Base-by-base conservation (phyloP, 64 coral and sea anemone genomes). In the Porites lutea region DNA sequence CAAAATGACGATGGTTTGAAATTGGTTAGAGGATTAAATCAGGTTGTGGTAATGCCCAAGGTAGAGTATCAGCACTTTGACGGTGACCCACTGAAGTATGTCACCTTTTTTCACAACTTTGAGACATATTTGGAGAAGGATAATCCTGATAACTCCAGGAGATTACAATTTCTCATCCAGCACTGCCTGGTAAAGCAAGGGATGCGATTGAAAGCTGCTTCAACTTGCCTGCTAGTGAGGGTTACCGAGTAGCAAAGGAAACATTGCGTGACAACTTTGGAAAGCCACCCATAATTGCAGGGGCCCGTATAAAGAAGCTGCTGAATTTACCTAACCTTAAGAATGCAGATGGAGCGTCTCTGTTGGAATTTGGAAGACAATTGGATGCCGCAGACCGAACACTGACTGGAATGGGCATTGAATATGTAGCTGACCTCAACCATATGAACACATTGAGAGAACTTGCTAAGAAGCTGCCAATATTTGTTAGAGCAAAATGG, bases 241-340 rank as follows among this genome's bases (percentile, higher is more conserved):
- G 52, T 9, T 96, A 96, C 22, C 49, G 22, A 68, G 81, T 79
- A n/a, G 89, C 76, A 8, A 95, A 95, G 52, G 48, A 81, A 23
- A 88, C 94, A 0, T 72, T 95, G 3, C 78, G 71, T 54, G 93
- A 95, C 64, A 95, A 87, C n/a, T 88, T 95, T 82, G 82, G 93
- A 48, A 59, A 81, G n/a, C 88, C 93, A 51, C 93, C 90, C 14
- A 59, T 91, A 3, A 95, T 88, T 48, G 94, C 83, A 19, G 72
- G 68, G 5, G 88, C 72, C 3, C 82, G 91, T 44, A 4, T 95
- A 46, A 91, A 66, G 19, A 92, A 81, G 10, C 22, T 88, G 69
- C 37, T 88, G 8, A 27, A 78, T 76, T n/a, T 88, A 46, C 83
- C 89, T 11, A 65, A 65, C 4, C 11, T 88, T 20, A 88, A 83